phyloP scores from a whole-genome alignment of 2,888 invertebrate species.

The Xylota segnis region DNA sequence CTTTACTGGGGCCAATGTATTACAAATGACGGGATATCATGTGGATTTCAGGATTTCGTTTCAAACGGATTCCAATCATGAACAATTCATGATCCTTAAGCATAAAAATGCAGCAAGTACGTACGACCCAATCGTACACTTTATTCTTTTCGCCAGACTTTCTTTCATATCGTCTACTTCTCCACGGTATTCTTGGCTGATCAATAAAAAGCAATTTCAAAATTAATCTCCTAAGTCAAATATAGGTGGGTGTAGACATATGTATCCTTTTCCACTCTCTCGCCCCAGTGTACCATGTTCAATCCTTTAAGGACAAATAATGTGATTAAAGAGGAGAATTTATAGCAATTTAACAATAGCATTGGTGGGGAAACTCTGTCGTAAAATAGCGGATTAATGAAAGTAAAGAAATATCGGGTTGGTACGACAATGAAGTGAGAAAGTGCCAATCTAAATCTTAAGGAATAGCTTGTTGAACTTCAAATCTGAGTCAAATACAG shows the following conservation, averaged over 20 bases:
- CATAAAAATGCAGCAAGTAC: too few relatives aligned
- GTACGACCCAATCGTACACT: not conserved
- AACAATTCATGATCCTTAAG: too few relatives aligned
- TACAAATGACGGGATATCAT: too few relatives aligned
- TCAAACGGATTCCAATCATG: too few relatives aligned
- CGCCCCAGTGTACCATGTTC: conserved; percentile 1
- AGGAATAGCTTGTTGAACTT: too few relatives aligned
- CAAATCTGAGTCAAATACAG: too few relatives aligned
- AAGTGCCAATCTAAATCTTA: too few relatives aligned
- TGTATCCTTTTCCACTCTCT: not conserved
- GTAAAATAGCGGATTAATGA: too few relatives aligned
- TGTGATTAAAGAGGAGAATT: conserved; percentile 34
- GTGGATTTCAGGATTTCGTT: too few relatives aligned
- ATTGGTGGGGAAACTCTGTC: not conserved
- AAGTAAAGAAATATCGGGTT: not conserved
- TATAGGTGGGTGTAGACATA: conserved; percentile 4
- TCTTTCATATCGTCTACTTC: conserved; percentile 1
- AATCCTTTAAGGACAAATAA: conserved; percentile 44
- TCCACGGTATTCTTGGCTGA: conserved; percentile 1
- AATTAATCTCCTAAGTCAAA: conserved; percentile 66
- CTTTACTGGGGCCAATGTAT: too few relatives aligned
- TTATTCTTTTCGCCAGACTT: not conserved
- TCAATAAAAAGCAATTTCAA: conserved; percentile 75
- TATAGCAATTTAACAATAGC: conserved; percentile 24
- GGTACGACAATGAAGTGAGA: not conserved